phyloP scores from a whole-genome alignment of 2,113 vertebrate species.

The Gallinago paraguaiae region DNA sequence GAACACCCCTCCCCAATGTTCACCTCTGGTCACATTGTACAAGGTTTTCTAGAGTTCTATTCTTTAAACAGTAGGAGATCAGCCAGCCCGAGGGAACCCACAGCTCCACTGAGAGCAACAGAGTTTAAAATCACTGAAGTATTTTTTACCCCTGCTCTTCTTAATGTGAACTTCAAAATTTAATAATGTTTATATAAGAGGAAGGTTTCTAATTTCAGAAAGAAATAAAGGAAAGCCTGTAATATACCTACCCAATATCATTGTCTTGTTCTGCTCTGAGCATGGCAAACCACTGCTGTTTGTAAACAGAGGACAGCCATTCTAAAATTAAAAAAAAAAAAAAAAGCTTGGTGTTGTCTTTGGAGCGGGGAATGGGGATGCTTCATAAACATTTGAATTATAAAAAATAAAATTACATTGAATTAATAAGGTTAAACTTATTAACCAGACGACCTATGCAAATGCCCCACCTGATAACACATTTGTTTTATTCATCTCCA shows the following conservation, averaged over 20 bases:
- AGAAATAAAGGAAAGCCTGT: constrained; percentile 13
- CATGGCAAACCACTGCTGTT: constrained; percentile 98
- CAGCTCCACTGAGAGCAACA: background rate
- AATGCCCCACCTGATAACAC: background rate
- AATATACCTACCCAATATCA: constrained; percentile 88
- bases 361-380: background rate
- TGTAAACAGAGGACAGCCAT: constrained; percentile 92
- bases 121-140: background rate
- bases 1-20: background rate
- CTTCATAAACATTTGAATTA: background rate
- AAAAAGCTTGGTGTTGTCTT: background rate
- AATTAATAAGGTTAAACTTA: background rate
- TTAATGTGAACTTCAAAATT: background rate
- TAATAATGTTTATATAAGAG: background rate
- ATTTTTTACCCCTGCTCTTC: background rate
- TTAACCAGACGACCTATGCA: background rate
- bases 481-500: background rate
- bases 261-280: constrained; percentile 95
- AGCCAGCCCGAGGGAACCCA: background rate
- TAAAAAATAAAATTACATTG: background rate
- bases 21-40: background rate
- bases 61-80: background rate
- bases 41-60: background rate
- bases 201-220: background rate
- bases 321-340: constrained; percentile 73